A percentile compares a stretch with the other conserved stretches of the same genome.
phyloP scores from a whole-genome alignment of 2,797 vertebrate species.

The Anomalospiza imberbis region DNA sequence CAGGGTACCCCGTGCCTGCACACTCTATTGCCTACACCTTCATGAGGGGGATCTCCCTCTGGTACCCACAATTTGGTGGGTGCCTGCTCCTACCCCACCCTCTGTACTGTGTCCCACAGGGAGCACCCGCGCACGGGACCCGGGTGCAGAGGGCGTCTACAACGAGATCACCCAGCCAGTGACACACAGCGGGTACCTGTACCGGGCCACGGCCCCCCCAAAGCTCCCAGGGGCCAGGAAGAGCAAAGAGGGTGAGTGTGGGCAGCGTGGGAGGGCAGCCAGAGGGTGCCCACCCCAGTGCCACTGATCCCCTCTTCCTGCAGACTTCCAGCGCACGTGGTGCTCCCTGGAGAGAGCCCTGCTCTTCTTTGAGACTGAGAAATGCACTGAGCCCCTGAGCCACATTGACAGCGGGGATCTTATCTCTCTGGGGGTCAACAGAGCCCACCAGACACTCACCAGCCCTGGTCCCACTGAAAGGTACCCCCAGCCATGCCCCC shows the following conservation, averaged over 20 bases:
- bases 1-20: background rate
- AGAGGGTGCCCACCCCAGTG: background rate
- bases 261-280: rapidly evolving
- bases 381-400: conserved; percentile 78
- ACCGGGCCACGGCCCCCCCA: conserved; percentile 72
- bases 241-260: conserved; percentile 79
- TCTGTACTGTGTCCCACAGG: background rate
- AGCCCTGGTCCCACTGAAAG: conserved; percentile 42
- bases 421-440: conserved; percentile 86
- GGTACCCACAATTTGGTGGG: rapidly evolving
- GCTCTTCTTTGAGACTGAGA: conserved; percentile 77
- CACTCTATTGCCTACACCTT: background rate
- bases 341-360: conserved; percentile 48
- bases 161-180: conserved; percentile 92
- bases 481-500: background rate
- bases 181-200: conserved; percentile 84
- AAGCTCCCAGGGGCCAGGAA: conserved; percentile 78
- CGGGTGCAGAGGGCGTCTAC: conserved; percentile 76
- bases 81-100: background rate
- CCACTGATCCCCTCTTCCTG: rapidly evolving
- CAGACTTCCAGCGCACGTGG: conserved; percentile 87
- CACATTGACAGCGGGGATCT: conserved; percentile 85
- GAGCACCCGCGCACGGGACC: background rate
- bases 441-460: conserved; percentile 65
- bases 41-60: background rate